Percentiles rank a stretch among this genome's conserved stretches.
These are phyloP conservation scores for Brienomyrus brachyistius DNA, from an alignment of 2,113 vertebrate genomes.

Conservation along the genomic window DNA sequence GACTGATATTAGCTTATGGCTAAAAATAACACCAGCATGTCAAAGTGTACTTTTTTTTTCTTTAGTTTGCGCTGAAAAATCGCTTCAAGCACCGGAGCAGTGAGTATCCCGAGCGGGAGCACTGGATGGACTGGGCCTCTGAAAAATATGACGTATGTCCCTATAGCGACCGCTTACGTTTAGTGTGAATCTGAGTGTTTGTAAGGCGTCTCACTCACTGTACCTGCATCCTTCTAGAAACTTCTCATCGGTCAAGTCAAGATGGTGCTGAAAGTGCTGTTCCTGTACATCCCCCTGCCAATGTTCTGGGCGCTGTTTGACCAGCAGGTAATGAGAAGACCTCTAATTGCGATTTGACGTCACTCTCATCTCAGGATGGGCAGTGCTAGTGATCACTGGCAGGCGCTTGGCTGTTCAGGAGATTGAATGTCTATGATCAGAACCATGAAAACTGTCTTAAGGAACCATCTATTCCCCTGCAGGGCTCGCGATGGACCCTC, in stretches of 20 bases:
- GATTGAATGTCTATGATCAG: neutral
- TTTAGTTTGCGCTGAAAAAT: conserved; percentile 85
- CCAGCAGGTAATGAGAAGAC: conserved; percentile 76
- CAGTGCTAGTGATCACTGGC: neutral
- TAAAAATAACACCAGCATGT: neutral
- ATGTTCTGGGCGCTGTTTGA: conserved; percentile 98
- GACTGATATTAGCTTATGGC: neutral
- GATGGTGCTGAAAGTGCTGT: conserved; percentile 84
- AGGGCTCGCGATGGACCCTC: conserved; percentile 94
- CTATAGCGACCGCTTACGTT: neutral
- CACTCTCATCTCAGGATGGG: neutral
- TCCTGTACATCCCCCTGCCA: conserved; percentile 88
- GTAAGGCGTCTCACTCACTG: neutral
- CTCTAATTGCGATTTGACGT: neutral
- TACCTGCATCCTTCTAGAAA: conserved; percentile 60
- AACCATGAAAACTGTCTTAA: neutral
- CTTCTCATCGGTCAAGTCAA: conserved; percentile 82
- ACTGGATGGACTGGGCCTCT: conserved; percentile 94
- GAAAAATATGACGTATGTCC: conserved; percentile 80
- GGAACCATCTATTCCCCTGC: neutral
- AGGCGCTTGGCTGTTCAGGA: neutral
- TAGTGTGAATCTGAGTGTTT: neutral
- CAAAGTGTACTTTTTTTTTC: neutral
- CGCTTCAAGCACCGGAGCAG: conserved; percentile 74
- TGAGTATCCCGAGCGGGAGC: conserved; percentile 68